Evolutionary conservation across 2,113 vertebrate species (phyloP).

Genomic region (Callaeas wilsoni): DNA sequence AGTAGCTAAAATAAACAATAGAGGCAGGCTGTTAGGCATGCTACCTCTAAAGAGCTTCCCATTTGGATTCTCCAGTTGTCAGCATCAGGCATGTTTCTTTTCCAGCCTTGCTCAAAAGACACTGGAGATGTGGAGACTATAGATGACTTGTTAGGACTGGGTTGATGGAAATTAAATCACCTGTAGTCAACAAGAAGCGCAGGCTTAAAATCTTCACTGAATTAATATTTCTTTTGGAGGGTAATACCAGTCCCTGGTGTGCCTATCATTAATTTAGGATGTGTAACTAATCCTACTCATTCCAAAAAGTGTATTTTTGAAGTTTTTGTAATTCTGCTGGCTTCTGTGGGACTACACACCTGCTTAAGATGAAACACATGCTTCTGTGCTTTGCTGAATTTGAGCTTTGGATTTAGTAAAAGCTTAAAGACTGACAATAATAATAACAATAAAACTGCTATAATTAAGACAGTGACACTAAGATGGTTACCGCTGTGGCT

Average conservation of each 20-base stretch:
- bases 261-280: not conserved
- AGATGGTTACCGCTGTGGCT: slow-evolving; percentile 50
- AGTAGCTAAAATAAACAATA: not conserved
- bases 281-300: not conserved
- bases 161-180: not conserved
- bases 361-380: slow-evolving; percentile 28
- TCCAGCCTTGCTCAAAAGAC: not conserved
- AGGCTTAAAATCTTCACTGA: not conserved
- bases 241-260: not conserved
- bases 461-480: slow-evolving; percentile 59
- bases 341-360: not conserved
- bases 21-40: not conserved
- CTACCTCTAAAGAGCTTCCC: not conserved
- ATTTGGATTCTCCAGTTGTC: not conserved
- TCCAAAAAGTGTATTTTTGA: not conserved
- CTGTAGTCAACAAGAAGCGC: not conserved
- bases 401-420: slow-evolving; percentile 38
- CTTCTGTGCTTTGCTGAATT: slow-evolving; percentile 2
- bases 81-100: not conserved
- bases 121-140: not conserved
- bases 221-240: not conserved
- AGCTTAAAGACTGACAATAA: slow-evolving; percentile 56
- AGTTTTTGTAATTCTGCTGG: not conserved
- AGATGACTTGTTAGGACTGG: not conserved
- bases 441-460: slow-evolving; percentile 59